Evolutionary conservation across 2,113 vertebrate species (phyloP).

Genomic region (Chiloscyllium plagiosum): DNA sequence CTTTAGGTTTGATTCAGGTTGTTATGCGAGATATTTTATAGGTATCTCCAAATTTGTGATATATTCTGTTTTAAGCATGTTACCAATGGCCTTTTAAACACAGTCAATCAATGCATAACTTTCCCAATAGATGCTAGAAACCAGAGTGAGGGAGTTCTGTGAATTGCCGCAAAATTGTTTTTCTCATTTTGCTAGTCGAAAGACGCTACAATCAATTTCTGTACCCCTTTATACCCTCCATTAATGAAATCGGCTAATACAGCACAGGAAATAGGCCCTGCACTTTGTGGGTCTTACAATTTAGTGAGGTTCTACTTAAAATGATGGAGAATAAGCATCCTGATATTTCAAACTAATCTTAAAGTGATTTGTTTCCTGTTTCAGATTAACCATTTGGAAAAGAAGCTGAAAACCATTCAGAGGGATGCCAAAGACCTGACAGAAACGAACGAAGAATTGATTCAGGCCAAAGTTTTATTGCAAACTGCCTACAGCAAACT

Average conservation of each 20-base stretch:
- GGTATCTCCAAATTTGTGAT: not conserved
- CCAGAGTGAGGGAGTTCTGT: not conserved
- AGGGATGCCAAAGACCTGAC: slow-evolving; percentile 61
- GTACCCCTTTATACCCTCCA: not conserved
- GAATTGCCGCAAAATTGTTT: not conserved
- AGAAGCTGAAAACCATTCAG: slow-evolving; percentile 62
- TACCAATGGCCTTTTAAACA: not conserved
- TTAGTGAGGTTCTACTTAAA: not conserved
- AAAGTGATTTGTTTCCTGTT: slow-evolving; percentile 45
- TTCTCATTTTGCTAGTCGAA: not conserved
- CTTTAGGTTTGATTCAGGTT: not conserved
- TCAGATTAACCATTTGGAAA: slow-evolving; percentile 71
- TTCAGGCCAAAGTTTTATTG: slow-evolving; percentile 57
- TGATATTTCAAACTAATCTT: slow-evolving; percentile 43
- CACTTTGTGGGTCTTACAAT: not conserved
- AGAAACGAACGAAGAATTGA: slow-evolving; percentile 63
- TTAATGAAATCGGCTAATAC: not conserved
- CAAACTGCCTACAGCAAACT: slow-evolving; percentile 60
- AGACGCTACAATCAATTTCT: not conserved
- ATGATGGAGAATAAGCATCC: not conserved
- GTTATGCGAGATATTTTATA: not conserved
- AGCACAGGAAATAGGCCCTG: not conserved
- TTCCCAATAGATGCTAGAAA: not conserved
- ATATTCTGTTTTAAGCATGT: not conserved
- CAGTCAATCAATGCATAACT: not conserved